Base-by-base conservation (phyloP, 2,888 invertebrate species). In the Campoletis raptor region DNA sequence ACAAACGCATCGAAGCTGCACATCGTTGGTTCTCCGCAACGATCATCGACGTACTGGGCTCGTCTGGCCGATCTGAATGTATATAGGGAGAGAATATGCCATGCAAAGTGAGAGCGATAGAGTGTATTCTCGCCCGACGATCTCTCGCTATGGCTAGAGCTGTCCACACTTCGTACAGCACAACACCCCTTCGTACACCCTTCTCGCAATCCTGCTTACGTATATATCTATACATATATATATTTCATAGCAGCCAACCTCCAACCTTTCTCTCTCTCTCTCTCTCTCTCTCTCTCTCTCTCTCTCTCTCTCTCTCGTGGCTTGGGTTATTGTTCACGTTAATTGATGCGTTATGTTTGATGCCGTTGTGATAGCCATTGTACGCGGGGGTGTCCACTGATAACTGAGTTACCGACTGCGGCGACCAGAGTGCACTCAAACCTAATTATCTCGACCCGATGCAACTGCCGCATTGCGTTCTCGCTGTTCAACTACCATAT, bases 261-360 rank as follows among this genome's bases (percentile, higher is more conserved):
- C 61, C 54, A 57, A 54, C 69, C 64, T 86, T 83, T 73, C 81
- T 78, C 69, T 79, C 79, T 52, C 79, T 72, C 69, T 37, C 61
- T 48, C 54, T 83, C 84, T 72, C 86, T 79, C 85, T 84, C 85
- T n/a, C n/a, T n/a, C 64, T 86, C 81, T 73, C 81, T 78, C 69
- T 79, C 79, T 52, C 79, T 72, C 69, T 87, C 81, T 64, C 83
- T 81, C 89, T 88, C 89, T 89, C 91, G 88, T 90, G 91, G 93
- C 92, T 92, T 91, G 92, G 82, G 92, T 94, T 93, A 94, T 94
- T 94, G 94, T 94, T 94, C 94, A 93, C 93, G 94, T 94, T 94
- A 94, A 94, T 94, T 94, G 94, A 94, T 94, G 94, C 94, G 94
- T 94, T 94, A 94, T 94, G 94, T 94, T 94, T 94, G 94, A 94